Evolutionary conservation across 2,888 invertebrate species (phyloP), one percentile per base, ranked within the genome.

Genomic region (Drosophila anomalata): DNA sequence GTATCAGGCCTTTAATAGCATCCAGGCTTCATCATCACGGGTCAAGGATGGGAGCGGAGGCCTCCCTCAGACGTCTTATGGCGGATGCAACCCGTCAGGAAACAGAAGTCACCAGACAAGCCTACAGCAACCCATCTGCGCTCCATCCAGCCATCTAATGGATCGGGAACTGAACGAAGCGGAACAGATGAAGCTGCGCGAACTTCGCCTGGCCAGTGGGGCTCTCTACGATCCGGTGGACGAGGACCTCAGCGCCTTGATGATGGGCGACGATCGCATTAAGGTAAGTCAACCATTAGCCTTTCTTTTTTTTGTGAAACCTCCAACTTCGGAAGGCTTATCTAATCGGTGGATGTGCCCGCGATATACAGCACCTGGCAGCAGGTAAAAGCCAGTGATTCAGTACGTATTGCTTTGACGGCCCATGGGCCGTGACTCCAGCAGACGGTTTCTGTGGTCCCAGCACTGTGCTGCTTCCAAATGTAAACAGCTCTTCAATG

Each of bases 161-260:
- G 86, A 88, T 14, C 84, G 94, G 42, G 94, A 94, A 77, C 91
- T 96, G 46, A 95, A 95, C 89, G 95, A 95, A 77, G 95, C 96
- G n/a, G 97, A 97, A 90, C 93, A 95, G 77, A 95, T 96, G 41
- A 97, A 97, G 91, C 91, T 97, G 55, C 96, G 96, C 80, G 97
- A 97, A 91, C 91, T 97, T 52, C 95, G 97, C 68, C 94, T 96
- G 5, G 97, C 97, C 0, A 96, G 97, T 89, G 96, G 97, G 91
- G 96, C 97, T 0, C 93, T 97, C 31, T 93, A 96, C 84, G 95
- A 96, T 53, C 97, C 97, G 5, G 93, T 97, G 3, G 96, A 97
- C 86, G 96, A 96, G 76, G 97, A 97, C 89, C 93, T 96, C 50
- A 94, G 94, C 26, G 94, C 93, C 89, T 92, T 96, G 11, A 93